Conservation (phyloP, 1,140 invertebrate species). For the Anagrus nilaparvatae region DNA sequence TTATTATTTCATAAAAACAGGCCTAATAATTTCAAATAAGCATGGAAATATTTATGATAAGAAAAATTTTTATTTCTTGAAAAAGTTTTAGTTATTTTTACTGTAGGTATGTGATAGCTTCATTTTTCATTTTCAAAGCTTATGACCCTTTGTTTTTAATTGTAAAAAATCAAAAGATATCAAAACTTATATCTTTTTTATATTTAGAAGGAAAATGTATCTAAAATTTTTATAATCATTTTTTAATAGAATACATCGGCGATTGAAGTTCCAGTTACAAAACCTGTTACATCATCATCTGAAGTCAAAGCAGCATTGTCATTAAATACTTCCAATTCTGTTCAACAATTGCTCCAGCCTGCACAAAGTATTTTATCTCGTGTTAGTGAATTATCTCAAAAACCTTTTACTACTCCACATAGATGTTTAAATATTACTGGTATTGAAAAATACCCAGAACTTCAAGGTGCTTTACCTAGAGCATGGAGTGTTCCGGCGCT, state of each 20-base stretch:
- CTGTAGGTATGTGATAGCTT: no score
- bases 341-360: slow-evolving; percentile 19
- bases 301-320: slow-evolving; percentile 23
- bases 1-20: no score
- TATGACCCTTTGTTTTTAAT: no score
- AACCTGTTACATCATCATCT: slow-evolving; percentile 18
- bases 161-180: no score
- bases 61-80: no score
- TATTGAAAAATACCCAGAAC: slow-evolving; percentile 57
- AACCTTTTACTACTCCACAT: slow-evolving; percentile 17
- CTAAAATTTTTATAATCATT: no score
- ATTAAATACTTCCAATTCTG: slow-evolving; percentile 17
- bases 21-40: no score
- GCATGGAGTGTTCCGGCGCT: slow-evolving; percentile 66
- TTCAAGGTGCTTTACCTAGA: slow-evolving; percentile 55
- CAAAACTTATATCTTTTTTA: no score
- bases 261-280: slow-evolving; percentile 20
- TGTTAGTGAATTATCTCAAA: slow-evolving; percentile 49
- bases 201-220: no score
- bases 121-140: no score
- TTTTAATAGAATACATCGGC: slow-evolving; percentile 29
- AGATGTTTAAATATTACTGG: slow-evolving; percentile 56
- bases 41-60: no score
- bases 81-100: no score
- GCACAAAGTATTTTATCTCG: slow-evolving; percentile 41